These are phyloP conservation scores for Fissipunctia ypsillon DNA, from an alignment of 2,888 invertebrate species.

Conservation along the genomic window DNA sequence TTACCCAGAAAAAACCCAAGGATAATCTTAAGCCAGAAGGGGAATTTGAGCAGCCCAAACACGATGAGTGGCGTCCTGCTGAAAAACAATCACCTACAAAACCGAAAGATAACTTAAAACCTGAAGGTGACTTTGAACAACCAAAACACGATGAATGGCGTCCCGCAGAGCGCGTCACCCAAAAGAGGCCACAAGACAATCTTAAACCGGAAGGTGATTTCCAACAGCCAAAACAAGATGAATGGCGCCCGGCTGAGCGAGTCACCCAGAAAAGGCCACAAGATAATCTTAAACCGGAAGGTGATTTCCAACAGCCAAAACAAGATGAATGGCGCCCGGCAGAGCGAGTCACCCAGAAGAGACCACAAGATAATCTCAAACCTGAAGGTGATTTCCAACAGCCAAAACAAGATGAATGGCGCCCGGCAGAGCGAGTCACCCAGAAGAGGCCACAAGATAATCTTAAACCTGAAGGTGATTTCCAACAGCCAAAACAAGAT, in stretches of 20 bases:
- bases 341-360: constrained; percentile 74
- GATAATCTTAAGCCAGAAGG: constrained; percentile 23
- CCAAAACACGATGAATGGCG: constrained; percentile 81
- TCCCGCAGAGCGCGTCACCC: constrained; percentile 82
- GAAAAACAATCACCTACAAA: constrained; percentile 80
- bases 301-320: constrained; percentile 86
- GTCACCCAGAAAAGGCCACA: constrained; percentile 71
- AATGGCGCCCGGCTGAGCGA: constrained; percentile 79
- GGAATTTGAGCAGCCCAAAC: constrained; percentile 30
- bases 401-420: constrained; percentile 81
- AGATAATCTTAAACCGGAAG: constrained; percentile 83
- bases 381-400: constrained; percentile 75
- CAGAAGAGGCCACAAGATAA: constrained; percentile 86
- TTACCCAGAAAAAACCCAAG: constrained; percentile 28
- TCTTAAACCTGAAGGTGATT: constrained; percentile 83
- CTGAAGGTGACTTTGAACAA: constrained; percentile 74
- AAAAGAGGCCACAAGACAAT: constrained; percentile 85
- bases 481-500: constrained; percentile 75
- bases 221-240: constrained; percentile 75
- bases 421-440: constrained; percentile 81
- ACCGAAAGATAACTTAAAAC: constrained; percentile 76
- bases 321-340: constrained; percentile 86
- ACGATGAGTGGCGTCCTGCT: constrained; percentile 38
- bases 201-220: constrained; percentile 82
- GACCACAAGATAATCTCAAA: constrained; percentile 77